Evolutionary conservation across 2,888 invertebrate genomes (phyloP).

Genomic region (Xestia rhomboidea): DNA sequence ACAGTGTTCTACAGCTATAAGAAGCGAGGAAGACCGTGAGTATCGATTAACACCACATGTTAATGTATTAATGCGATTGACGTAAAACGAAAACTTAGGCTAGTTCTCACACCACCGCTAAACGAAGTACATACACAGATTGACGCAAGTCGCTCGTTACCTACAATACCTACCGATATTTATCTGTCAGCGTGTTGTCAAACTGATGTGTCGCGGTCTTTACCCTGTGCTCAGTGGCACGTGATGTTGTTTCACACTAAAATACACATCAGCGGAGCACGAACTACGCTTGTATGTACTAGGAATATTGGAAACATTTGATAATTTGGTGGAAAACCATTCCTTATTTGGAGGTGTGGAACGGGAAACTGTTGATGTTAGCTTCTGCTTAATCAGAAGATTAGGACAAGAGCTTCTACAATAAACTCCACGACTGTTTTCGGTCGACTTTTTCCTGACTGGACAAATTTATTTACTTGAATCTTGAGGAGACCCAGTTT

Average conservation of each 20-base stretch:
- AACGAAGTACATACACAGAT: conserved; percentile 77
- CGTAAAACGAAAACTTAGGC: conserved; percentile 78
- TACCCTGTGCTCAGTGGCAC: conserved; percentile 60
- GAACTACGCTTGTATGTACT: neutral
- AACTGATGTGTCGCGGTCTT: conserved; percentile 64
- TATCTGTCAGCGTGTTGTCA: conserved; percentile 68
- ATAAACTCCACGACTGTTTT: neutral
- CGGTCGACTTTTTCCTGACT: neutral
- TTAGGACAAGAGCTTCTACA: neutral
- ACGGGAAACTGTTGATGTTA: neutral
- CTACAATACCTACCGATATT: conserved; percentile 62
- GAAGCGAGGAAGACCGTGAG: conserved; percentile 69
- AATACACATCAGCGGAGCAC: conserved; percentile 57
- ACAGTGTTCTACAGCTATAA: conserved; percentile 12
- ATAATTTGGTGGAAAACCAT: neutral
- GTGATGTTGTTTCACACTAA: conserved; percentile 58
- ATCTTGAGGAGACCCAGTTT: neutral
- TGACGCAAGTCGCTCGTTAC: conserved; percentile 80
- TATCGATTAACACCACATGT: conserved; percentile 72
- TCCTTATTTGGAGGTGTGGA: neutral
- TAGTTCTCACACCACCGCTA: conserved; percentile 81
- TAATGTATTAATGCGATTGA: conserved; percentile 78
- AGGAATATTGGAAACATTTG: conserved; percentile 1
- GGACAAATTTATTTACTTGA: no score
- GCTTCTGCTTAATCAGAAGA: neutral